These are phyloP conservation scores for Mus musculus DNA, from an alignment of 2,113 vertebrate genomes.

Conservation along the genomic window DNA sequence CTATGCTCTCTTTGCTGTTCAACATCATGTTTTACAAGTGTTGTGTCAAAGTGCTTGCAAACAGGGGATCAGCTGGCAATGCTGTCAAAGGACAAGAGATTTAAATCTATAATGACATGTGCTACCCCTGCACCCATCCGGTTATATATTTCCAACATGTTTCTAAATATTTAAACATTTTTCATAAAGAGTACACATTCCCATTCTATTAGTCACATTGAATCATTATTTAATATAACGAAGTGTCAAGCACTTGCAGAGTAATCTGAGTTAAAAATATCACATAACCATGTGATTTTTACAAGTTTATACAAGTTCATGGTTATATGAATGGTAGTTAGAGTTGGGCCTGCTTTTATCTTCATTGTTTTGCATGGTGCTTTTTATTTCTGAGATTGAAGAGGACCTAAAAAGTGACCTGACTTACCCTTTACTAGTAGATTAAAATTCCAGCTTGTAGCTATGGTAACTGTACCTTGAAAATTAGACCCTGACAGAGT, in stretches of 20 bases:
- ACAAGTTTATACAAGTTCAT: conserved; percentile 47
- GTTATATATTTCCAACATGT: not conserved
- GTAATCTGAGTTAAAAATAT: conserved; percentile 75
- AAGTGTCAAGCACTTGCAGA: conserved; percentile 74
- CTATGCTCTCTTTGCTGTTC: not conserved
- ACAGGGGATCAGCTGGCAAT: not conserved
- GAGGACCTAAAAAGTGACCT: conserved; percentile 86
- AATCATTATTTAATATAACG: conserved; percentile 7
- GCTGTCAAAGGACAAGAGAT: not conserved
- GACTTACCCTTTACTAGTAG: conserved; percentile 87
- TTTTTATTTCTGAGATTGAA: conserved; percentile 84
- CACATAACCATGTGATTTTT: not conserved
- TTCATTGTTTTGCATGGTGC: conserved; percentile 72
- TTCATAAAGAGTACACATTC: not conserved
- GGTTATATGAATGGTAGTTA: conserved; percentile 78
- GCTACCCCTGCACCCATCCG: no score
- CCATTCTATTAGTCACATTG: not conserved
- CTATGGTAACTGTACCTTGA: conserved; percentile 86
- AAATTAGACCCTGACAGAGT: conserved; percentile 87
- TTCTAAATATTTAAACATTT: not conserved
- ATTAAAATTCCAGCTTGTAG: conserved; percentile 88
- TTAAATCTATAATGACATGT: not conserved
- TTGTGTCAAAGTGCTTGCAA: conserved; percentile 2
- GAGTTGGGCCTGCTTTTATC: conserved; percentile 76
- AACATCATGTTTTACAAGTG: not conserved